These are phyloP conservation scores for Cantharis rustica DNA, from an alignment of 2,888 invertebrate species.

Conservation along the genomic window DNA sequence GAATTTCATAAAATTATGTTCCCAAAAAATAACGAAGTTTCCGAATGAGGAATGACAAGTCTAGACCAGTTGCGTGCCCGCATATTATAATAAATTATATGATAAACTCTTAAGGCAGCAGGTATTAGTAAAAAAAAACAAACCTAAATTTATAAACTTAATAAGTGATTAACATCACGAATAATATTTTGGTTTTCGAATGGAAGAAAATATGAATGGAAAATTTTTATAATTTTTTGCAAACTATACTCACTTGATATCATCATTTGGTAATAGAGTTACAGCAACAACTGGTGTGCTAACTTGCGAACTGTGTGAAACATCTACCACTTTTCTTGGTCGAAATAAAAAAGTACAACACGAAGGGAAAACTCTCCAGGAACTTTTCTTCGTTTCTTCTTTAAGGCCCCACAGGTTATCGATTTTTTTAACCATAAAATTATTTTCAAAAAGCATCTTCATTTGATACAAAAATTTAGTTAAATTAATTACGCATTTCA, in stretches of 20 bases:
- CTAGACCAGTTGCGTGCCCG: slow-evolving; percentile 1
- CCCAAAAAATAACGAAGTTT: not conserved
- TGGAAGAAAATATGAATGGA: not conserved
- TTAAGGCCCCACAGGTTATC: slow-evolving; percentile 43
- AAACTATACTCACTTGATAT: slow-evolving; percentile 24
- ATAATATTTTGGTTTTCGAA: not conserved
- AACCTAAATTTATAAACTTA: not conserved
- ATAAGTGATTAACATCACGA: not conserved
- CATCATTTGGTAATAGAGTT: slow-evolving; percentile 41
- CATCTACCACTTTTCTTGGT: slow-evolving; percentile 33
- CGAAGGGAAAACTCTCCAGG: slow-evolving; percentile 29
- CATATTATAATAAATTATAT: not conserved
- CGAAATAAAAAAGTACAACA: slow-evolving; percentile 38
- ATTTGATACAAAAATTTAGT: not conserved
- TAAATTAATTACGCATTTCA: not conserved
- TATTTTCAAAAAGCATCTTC: slow-evolving; percentile 18
- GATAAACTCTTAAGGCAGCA: not conserved
- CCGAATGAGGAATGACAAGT: not conserved
- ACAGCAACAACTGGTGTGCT: slow-evolving; percentile 48
- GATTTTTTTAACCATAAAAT: slow-evolving; percentile 18
- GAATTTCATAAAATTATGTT: not conserved
- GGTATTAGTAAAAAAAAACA: not conserved
- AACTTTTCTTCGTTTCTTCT: slow-evolving; percentile 33
- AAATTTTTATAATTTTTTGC: not conserved
- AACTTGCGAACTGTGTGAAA: slow-evolving; percentile 13